These are phyloP conservation scores for Pseudorectes ferrugineus DNA, from an alignment of 2,113 vertebrate species.

Conservation along the genomic window DNA sequence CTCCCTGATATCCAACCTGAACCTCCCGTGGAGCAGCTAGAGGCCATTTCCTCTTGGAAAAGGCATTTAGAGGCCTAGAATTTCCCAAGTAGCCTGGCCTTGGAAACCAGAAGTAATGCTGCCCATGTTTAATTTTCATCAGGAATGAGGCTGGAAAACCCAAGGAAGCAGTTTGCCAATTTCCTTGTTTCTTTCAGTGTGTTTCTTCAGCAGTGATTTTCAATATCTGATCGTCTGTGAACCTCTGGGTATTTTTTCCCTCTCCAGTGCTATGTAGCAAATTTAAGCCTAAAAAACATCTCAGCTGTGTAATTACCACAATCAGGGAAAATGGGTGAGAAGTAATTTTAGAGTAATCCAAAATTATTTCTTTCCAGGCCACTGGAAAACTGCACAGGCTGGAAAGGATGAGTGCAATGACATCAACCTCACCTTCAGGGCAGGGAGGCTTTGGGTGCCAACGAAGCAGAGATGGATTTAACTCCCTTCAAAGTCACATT, in stretches of 20 bases:
- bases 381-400: neutral
- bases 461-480: neutral
- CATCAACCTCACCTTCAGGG: neutral
- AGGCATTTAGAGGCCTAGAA: neutral
- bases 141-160: neutral
- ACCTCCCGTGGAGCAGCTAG: rapidly evolving
- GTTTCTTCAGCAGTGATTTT: neutral
- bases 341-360: neutral
- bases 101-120: neutral
- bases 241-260: neutral
- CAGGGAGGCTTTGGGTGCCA: neutral
- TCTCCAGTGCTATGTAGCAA: neutral
- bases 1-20: neutral
- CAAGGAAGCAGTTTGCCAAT: neutral
- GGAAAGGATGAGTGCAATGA: neutral
- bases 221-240: neutral
- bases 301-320: neutral
- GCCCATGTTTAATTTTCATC: neutral
- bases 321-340: neutral
- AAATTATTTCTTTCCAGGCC: neutral
- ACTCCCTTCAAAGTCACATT: neutral
- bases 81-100: neutral
- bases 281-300: neutral
- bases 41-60: neutral
- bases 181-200: neutral